Percentiles rank a stretch among this genome's conserved stretches.
Evolutionary conservation across 2,113 vertebrate genomes (phyloP).

Genomic region (Lophotis ruficrista): DNA sequence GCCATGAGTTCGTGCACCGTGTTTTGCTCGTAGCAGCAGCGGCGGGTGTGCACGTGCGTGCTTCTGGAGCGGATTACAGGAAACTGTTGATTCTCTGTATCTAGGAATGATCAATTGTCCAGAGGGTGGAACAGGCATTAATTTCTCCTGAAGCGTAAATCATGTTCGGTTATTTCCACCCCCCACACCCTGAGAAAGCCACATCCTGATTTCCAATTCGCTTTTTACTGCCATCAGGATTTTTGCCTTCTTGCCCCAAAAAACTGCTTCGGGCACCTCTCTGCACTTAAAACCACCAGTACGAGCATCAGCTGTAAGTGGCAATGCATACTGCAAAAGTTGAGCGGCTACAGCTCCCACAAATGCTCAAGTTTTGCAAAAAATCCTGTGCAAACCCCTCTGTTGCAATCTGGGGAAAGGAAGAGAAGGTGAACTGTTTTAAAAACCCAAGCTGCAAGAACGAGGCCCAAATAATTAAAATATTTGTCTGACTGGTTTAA

Average conservation of each 20-base stretch:
- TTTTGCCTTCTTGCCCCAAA: not conserved
- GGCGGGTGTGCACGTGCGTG: not conserved
- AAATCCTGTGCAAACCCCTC: not conserved
- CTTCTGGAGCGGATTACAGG: constrained; percentile 51
- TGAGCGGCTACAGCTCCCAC: not conserved
- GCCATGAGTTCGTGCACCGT: not conserved
- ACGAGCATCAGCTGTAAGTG: fast-evolving
- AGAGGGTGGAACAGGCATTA: constrained; percentile 51
- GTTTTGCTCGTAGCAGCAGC: not conserved
- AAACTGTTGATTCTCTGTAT: constrained; percentile 57
- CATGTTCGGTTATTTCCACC: not conserved
- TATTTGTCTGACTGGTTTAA: not conserved
- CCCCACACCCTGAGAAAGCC: not conserved
- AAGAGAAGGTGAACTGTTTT: not conserved
- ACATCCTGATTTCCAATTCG: constrained; percentile 30
- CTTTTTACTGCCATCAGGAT: not conserved
- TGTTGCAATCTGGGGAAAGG: not conserved
- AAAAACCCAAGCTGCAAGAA: not conserved
- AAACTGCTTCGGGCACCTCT: not conserved
- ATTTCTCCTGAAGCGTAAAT: constrained; percentile 29
- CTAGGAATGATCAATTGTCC: constrained; percentile 60
- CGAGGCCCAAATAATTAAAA: not conserved
- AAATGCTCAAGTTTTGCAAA: not conserved
- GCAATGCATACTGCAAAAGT: not conserved
- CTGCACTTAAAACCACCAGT: not conserved